phyloP scores from a whole-genome alignment of 2,888 invertebrate genomes.

The Cyclophora albipunctata region DNA sequence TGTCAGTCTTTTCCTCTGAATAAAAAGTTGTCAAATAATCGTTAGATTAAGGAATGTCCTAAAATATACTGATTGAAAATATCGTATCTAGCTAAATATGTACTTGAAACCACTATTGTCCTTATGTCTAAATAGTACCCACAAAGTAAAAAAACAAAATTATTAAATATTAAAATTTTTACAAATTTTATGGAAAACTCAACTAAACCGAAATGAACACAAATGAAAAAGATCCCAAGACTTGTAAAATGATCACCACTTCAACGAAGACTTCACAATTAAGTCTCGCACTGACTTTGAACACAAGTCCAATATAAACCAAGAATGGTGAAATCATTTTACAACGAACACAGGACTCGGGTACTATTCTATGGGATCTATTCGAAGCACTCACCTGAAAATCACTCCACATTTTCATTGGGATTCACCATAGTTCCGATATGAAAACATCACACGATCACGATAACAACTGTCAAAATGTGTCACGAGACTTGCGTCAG shows the following conservation, averaged over 20 bases:
- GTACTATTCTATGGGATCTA: constrained; percentile 4
- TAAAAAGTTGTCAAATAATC: too few species aligned
- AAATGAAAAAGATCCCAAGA: constrained; percentile 2
- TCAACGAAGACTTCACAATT: constrained; percentile 16
- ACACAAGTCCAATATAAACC: constrained; percentile 25
- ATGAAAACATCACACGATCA: constrained; percentile 73
- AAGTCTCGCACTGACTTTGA: constrained; percentile 14
- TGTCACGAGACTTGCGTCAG: constrained; percentile 60
- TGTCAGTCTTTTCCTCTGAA: too few species aligned
- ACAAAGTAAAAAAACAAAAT: too few species aligned
- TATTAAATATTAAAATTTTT: too few species aligned
- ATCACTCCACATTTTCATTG: constrained; percentile 76
- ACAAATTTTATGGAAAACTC: too few species aligned
- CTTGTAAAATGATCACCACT: constrained; percentile 15
- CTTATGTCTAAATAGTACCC: too few species aligned
- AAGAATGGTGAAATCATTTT: constrained; percentile 21
- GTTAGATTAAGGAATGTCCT: too few species aligned
- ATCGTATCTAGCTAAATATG: too few species aligned
- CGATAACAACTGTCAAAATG: constrained; percentile 72
- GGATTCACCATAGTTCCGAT: constrained; percentile 75
- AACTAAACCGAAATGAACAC: not conserved
- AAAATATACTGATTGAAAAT: too few species aligned
- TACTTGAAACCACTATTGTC: too few species aligned
- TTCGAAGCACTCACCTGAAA: constrained; percentile 57
- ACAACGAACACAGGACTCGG: constrained; percentile 1